Evolutionary conservation across 2,797 vertebrate species (phyloP), one percentile per base, ranked within the genome.

Genomic region (Steatocranus sp.): DNA sequence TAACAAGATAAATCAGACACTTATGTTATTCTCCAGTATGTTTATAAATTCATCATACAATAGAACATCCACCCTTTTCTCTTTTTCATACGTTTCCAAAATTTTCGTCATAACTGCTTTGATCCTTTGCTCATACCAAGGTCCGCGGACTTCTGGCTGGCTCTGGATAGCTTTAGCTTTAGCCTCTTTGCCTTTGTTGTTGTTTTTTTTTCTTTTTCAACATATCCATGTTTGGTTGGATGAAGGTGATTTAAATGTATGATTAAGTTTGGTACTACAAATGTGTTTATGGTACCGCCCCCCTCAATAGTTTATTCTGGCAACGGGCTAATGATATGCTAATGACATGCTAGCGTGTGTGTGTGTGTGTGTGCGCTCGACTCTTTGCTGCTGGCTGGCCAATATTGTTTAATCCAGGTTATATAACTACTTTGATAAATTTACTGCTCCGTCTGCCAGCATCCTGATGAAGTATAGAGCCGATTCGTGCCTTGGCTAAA

Each of bases 371-470:
- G 1, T 5, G 7, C 36, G 58, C 18, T 63, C 1, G 8, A 68
- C 20, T 68, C 5, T 41, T 66, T 66, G 36, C 20, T 23, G 27
- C 79, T 73, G 6, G 41, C 73, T 81, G 25, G 32, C 50, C 50
- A 63, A 3, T 58, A 79, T 70, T 1, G 46, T 86, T 77, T 76
- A 84, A 86, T 34, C 83, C 75, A 61, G 58, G 20, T 70, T 86
- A 78, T 56, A 75, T 82, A 87, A 88, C 56, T n/a, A 18, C 51
- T 54, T n/a, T 41, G 63, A 36, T 32, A 27, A 74, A 78, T 41
- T 66, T 27, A 7, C 80, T 63, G 48, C 51, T 68, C 8, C 7
- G 14, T 53, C 41, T 61, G 79, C 75, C 80, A 80, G 75, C 25
- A 0, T 51, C 82, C 46, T 76, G 83, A 86, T 84, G 70, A 80